A percentile compares a stretch with the other conserved stretches of the same genome.
phyloP scores from a whole-genome alignment of 2,113 vertebrate genomes.

The Pachycephala philippinensis region DNA sequence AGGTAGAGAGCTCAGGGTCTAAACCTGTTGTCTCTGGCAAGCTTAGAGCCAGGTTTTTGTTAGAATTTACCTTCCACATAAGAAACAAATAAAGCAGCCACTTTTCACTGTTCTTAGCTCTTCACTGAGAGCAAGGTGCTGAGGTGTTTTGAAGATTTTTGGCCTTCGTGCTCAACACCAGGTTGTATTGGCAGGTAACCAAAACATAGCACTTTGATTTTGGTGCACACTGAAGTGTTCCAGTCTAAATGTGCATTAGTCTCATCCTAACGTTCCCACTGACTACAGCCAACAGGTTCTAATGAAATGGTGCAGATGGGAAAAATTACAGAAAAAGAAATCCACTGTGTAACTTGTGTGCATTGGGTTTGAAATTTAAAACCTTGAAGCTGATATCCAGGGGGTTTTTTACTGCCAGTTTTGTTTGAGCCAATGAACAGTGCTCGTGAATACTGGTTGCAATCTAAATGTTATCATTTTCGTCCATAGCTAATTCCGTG shows the following conservation, averaged over 20 bases:
- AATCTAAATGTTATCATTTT: constrained; percentile 45
- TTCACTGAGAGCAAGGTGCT: neutral
- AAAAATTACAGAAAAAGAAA: constrained; percentile 48
- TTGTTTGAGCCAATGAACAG: neutral
- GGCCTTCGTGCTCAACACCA: neutral
- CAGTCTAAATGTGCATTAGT: neutral
- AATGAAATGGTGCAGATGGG: constrained; percentile 36
- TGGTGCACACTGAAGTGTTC: neutral
- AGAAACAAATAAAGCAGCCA: neutral
- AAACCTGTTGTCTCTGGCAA: rapidly evolving
- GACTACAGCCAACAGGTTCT: neutral
- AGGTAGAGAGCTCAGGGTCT: neutral
- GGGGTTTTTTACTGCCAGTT: neutral
- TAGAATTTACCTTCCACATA: neutral
- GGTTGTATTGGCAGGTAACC: neutral
- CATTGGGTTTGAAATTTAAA: constrained; percentile 36
- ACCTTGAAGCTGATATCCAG: constrained; percentile 36
- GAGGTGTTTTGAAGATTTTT: neutral
- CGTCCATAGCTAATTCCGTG: neutral
- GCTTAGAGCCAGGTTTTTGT: neutral
- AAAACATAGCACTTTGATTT: neutral
- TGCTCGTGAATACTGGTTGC: neutral
- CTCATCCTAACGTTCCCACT: neutral
- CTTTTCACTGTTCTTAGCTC: neutral
- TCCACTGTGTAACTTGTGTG: constrained; percentile 12